These are phyloP conservation scores for Carcinoscorpius rotundicauda DNA, from an alignment of 1,140 invertebrate genomes.

Conservation along the genomic window DNA sequence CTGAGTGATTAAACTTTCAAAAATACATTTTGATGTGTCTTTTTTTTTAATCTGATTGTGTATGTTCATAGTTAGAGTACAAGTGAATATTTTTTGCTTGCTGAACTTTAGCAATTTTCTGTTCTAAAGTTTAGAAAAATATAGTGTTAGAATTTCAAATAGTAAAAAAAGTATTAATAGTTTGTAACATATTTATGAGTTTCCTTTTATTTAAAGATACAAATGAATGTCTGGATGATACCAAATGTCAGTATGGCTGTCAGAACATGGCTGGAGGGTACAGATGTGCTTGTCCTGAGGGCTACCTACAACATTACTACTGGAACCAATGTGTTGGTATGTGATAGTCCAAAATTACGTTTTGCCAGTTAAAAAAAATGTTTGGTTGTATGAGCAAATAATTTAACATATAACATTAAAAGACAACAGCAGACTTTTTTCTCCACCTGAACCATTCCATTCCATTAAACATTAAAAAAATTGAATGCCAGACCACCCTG, in stretches of 20 bases:
- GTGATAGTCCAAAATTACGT: constrained; percentile 3
- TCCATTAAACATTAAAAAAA: not conserved
- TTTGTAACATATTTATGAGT: not conserved
- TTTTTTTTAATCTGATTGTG: no score
- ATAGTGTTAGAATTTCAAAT: no score
- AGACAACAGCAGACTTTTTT: not conserved
- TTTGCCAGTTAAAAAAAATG: not conserved
- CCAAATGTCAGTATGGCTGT: constrained; percentile 70
- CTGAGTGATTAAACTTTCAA: no score
- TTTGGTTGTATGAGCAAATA: not conserved
- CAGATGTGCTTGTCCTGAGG: constrained; percentile 68
- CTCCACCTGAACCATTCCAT: not conserved
- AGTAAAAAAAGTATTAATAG: not conserved
- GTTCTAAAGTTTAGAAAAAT: no score
- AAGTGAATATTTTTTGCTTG: no score
- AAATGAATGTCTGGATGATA: constrained; percentile 71
- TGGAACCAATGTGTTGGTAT: constrained; percentile 55
- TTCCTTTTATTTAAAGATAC: constrained; percentile 45
- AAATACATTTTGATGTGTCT: no score
- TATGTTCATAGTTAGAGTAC: no score
- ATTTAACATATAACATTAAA: not conserved
- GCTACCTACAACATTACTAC: constrained; percentile 58
- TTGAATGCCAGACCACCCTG: not conserved
- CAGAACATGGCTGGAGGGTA: constrained; percentile 78
- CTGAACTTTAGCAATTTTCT: no score